These are phyloP conservation scores for Dryomyza anilis DNA, from an alignment of 2,888 invertebrate species.

Conservation along the genomic window DNA sequence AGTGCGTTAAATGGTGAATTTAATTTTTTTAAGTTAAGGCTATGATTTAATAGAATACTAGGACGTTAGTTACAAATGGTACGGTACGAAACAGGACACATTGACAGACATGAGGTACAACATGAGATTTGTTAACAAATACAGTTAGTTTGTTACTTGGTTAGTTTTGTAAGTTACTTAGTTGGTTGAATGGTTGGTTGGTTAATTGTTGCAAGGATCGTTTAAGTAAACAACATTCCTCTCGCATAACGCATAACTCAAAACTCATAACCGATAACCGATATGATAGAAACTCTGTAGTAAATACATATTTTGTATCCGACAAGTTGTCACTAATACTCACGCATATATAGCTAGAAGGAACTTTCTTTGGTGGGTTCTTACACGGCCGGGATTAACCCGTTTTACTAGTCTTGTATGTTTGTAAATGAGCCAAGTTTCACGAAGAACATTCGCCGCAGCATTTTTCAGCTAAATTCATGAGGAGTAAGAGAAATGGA, in stretches of 20 bases:
- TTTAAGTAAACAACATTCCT: slow-evolving; percentile 5
- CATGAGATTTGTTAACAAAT: slow-evolving; percentile 4
- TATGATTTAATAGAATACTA: no score
- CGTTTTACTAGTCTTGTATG: slow-evolving; percentile 97
- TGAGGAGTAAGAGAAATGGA: slow-evolving; percentile 55
- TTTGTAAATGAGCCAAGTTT: slow-evolving; percentile 99
- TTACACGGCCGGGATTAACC: slow-evolving; percentile 93
- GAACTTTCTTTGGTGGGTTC: slow-evolving; percentile 99
- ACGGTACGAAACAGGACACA: neutral
- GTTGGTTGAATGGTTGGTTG: no score
- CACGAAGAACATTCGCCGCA: slow-evolving; percentile 97
- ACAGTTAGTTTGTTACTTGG: no score
- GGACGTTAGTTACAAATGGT: neutral
- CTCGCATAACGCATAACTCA: neutral
- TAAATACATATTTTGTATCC: slow-evolving; percentile 17
- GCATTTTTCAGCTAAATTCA: slow-evolving; percentile 93
- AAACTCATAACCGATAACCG: slow-evolving; percentile 1
- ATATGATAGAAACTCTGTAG: neutral
- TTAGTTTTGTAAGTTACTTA: no score
- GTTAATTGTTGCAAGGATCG: neutral
- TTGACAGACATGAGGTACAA: slow-evolving; percentile 9
- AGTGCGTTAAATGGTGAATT: no score
- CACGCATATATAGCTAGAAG: slow-evolving; percentile 99
- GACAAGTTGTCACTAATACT: slow-evolving; percentile 47
- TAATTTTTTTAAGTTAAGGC: no score